Conservation (phyloP, 2,113 vertebrate genomes). For the Hylia prasina region DNA sequence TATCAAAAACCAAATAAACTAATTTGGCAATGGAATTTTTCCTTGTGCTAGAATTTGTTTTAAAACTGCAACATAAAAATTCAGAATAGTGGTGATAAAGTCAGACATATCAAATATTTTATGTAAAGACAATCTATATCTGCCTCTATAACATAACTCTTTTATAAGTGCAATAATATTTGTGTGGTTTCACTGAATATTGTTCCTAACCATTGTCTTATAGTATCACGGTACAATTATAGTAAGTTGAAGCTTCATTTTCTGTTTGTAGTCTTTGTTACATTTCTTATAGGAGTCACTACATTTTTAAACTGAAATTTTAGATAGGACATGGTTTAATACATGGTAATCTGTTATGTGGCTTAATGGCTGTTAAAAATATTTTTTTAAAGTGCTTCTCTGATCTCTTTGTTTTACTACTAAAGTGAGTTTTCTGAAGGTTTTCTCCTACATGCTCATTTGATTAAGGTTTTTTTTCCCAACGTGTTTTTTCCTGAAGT, state of each 20-base stretch:
- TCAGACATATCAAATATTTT: background rate
- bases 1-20: background rate
- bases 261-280: background rate
- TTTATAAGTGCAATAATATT: background rate
- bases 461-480: background rate
- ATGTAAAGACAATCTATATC: background rate
- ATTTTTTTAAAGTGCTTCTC: background rate
- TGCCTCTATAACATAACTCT: background rate
- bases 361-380: background rate
- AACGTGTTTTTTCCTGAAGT: background rate
- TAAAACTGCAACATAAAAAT: background rate
- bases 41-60: background rate
- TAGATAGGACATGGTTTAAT: background rate
- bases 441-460: background rate
- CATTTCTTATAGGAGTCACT: background rate
- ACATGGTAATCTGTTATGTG: background rate
- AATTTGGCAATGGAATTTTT: background rate
- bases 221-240: background rate
- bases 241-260: background rate
- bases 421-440: background rate
- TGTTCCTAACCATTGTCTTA: background rate
- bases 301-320: background rate
- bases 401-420: background rate
- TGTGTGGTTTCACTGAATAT: background rate
- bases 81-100: background rate